These are phyloP conservation scores for Astur gentilis DNA, from an alignment of 2,113 vertebrate genomes.

Conservation along the genomic window DNA sequence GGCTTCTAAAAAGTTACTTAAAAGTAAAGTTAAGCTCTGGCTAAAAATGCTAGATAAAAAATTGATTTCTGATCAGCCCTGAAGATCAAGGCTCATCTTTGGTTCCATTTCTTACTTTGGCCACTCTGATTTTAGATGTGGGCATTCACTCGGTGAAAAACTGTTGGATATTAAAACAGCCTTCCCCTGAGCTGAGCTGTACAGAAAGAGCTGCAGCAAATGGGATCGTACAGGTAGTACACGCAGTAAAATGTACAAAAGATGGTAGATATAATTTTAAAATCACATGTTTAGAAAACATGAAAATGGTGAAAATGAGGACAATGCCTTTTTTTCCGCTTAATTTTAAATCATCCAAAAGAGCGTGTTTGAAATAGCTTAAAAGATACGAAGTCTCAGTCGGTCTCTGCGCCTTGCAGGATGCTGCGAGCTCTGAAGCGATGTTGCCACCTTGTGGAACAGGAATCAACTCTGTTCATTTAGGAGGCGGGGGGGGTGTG, in stretches of 20 bases:
- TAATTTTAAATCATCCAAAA: background rate
- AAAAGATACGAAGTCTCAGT: background rate
- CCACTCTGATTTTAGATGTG: background rate
- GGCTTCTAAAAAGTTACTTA: background rate
- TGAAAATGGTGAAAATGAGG: background rate
- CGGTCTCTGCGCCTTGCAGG: background rate
- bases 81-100: background rate
- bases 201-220: background rate
- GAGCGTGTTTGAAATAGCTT: background rate
- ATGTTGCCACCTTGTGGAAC: constrained; percentile 76
- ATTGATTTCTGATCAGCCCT: background rate
- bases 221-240: background rate
- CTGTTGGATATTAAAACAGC: background rate
- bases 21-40: background rate
- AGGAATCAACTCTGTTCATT: background rate
- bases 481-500: too few species aligned
- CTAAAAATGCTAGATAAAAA: background rate
- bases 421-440: constrained; percentile 31
- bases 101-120: background rate
- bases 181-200: background rate
- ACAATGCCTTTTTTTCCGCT: background rate
- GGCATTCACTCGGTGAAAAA: background rate
- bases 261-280: background rate
- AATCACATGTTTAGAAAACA: background rate
- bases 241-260: background rate